Evolutionary conservation across 2,888 invertebrate species (phyloP), one percentile per base, ranked within the genome.

Genomic region (Ashinkailepas kermadecensis): DNA sequence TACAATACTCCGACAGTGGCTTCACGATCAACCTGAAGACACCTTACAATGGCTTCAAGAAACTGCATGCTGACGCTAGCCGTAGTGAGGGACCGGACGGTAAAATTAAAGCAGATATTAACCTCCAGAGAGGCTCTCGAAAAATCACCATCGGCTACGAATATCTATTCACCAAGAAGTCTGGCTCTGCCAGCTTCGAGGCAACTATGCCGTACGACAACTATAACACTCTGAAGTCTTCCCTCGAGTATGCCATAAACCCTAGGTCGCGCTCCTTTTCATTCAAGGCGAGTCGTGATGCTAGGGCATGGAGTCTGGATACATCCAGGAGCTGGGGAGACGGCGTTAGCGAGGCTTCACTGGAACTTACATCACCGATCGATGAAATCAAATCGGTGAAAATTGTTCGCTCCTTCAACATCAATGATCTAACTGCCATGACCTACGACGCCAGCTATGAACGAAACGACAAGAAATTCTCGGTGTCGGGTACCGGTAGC

Each of bases 41-140:
- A 23, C 79, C 79, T 4, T 79, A 23, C 79, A 25, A 79, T 1
- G 79, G 79, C 57, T 79, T 79, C 58, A 25, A 59, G 23, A 79
- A 12, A 21, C 11, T 79, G 25, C 23, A n/a, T 39, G 59, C 25
- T 6, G 79, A 79, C 13, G 79, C 58, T 2, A 79, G 58, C 15
- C 79, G 79, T 1, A 79, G 56, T 23, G 10, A 79, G 18, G 59
- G 13, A 2, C 12, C 23, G 1, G 58, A 79, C 15, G 79, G 79
- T 15, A 79, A 18, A 15, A 25, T 79, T 3, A 13, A n/a, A 4
- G 79, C 79, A 0, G 23, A 58, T 0, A 57, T 79, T 58, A 79
- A 23, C 2, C 58, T 79, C 23, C 0, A 23, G 18, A 18, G 79
- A 13, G 79, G 79, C 79, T 0, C 12, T 23, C 8, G 58, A 0